phyloP scores from a whole-genome alignment of 2,888 invertebrate genomes.

The Uropetala carovei region DNA sequence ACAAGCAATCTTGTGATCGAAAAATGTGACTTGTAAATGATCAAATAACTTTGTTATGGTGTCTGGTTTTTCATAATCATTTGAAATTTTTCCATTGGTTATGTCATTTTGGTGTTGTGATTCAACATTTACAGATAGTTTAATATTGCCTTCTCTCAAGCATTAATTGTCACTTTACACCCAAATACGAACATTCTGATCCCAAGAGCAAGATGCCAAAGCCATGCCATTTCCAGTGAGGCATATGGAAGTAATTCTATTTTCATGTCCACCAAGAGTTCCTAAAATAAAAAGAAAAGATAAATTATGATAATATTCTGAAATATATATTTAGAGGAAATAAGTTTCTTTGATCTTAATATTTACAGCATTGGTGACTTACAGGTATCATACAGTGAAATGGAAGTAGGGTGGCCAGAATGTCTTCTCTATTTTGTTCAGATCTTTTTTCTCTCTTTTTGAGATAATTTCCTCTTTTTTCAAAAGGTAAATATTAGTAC shows the following conservation, averaged over 20 bases:
- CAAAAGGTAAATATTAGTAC: too few species aligned
- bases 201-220: constrained; percentile 94
- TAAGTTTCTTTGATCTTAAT: too few species aligned
- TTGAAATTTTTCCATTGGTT: neutral
- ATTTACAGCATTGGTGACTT: too few species aligned
- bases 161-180: constrained; percentile 78
- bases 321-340: too few species aligned
- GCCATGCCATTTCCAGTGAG: constrained; percentile 91
- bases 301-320: too few species aligned
- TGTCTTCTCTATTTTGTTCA: too few species aligned
- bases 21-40: neutral
- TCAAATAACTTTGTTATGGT: neutral
- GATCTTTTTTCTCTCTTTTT: too few species aligned
- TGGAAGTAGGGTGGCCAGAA: too few species aligned
- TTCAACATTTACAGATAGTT: neutral
- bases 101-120: neutral
- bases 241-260: constrained; percentile 90
- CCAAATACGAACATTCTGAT: constrained; percentile 91
- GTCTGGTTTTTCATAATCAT: neutral
- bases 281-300: constrained; percentile 77
- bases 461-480: too few species aligned
- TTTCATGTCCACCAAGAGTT: constrained; percentile 88
- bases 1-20: neutral
- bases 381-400: too few species aligned
- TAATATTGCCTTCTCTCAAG: neutral